Evolutionary conservation across 2,888 invertebrate genomes (phyloP), one percentile per base, ranked within the genome.

Genomic region (Eristalinus aeneus): DNA sequence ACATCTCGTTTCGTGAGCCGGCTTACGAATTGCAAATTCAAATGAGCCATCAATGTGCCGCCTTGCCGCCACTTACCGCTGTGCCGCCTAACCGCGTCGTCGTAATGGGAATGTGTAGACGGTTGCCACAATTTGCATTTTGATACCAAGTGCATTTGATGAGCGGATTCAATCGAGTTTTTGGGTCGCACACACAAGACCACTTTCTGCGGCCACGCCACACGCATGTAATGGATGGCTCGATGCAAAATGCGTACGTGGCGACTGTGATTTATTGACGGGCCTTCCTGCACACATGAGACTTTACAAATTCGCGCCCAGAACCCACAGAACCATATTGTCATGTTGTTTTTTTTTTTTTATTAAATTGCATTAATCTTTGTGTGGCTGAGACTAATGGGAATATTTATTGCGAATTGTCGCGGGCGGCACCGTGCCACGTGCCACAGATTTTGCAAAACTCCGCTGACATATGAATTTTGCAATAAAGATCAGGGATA

Each of bases 371-470:
- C 73, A 77, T 85, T 69, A 82, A 86, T 78, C 56, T 81, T 65
- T 76, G 60, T 68, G 53, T 68, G 83, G 58, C 74, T 82, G 77
- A 56, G 39, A 27, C 74, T 74, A 82, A 86, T 82, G 82, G 69
- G 82, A 71, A 78, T 77, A 78, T 86, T 82, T 82, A 71, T 82
- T 86, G 11, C 34, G 39, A 82, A 74, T 71, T 63, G 69, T 67
- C 9, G 71, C 58, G 81, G 61, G 39, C 69, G 74, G 78, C 86
- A 73, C 71, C 82, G 53, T 71, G 82, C 27, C 86, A 86, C 86
- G 86, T 86, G 86, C 23, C 71, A 54, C 46, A 74, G 73, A 78
- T 82, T 82, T 86, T 71, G 86, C 86, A 82, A 82, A 74, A 69
- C 34, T 34, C n/a, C 23, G 64, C 61, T 69, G 58, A 63, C 61